Conservation (phyloP, 1,140 invertebrate genomes). For the Hesperophylax magnus region DNA sequence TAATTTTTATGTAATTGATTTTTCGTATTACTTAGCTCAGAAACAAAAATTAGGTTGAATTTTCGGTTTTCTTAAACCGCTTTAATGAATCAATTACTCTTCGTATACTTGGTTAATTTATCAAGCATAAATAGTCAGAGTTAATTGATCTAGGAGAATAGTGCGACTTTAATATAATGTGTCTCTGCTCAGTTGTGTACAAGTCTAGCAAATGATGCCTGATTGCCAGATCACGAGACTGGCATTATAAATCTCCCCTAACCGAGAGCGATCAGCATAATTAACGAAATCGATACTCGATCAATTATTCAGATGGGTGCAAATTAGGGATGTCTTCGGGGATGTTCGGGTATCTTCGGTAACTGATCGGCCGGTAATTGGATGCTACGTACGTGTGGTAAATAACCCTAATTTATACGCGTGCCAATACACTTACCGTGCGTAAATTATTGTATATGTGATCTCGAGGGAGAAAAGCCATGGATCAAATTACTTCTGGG, state of each 20-base stretch:
- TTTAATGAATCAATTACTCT: too few relatives aligned
- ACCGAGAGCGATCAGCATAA: conserved; percentile 14
- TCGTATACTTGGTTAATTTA: too few relatives aligned
- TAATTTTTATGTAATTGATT: too few relatives aligned
- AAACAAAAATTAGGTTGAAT: too few relatives aligned
- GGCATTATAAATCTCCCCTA: conserved; percentile 26
- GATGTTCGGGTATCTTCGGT: not conserved
- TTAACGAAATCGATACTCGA: conserved; percentile 40
- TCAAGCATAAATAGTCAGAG: too few relatives aligned
- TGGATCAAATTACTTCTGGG: too few relatives aligned
- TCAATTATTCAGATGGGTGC: conserved; percentile 37
- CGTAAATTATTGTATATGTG: not conserved
- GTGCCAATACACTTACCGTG: not conserved
- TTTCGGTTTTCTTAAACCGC: too few relatives aligned
- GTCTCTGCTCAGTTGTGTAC: too few relatives aligned
- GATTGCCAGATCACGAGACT: conserved; percentile 23
- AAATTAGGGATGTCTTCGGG: conserved; percentile 21
- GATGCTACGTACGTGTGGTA: not conserved
- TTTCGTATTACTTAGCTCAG: too few relatives aligned
- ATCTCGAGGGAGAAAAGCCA: not conserved
- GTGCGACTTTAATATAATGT: too few relatives aligned
- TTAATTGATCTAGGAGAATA: too few relatives aligned
- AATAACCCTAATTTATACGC: conserved; percentile 14
- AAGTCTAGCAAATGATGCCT: conserved; percentile 8
- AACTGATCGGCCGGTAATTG: not conserved